Percentiles rank a stretch among this genome's conserved stretches.
These are phyloP conservation scores for Temnothorax ravouxi DNA, from an alignment of 2,888 invertebrate species.

Conservation along the genomic window DNA sequence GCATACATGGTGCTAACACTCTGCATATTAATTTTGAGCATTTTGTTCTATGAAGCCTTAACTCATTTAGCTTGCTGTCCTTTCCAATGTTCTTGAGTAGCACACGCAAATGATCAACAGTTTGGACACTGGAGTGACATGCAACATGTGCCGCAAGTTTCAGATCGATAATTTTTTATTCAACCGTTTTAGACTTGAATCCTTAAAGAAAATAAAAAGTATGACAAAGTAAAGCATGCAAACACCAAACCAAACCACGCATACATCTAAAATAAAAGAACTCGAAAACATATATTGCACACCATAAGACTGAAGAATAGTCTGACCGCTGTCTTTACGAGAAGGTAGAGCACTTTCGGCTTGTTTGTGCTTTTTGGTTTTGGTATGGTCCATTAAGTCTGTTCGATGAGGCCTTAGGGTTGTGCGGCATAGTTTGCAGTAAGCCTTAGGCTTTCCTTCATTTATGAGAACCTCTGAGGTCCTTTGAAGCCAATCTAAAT, in stretches of 20 bases:
- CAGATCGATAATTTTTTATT: neutral
- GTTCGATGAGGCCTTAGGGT: neutral
- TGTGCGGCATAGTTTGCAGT: neutral
- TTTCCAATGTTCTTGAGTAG: neutral
- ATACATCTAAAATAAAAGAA: conserved; percentile 2
- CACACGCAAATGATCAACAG: neutral
- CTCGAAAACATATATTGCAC: neutral
- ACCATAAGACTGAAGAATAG: neutral
- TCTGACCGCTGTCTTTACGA: neutral
- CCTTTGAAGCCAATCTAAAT: neutral
- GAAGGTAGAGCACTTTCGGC: conserved; percentile 6
- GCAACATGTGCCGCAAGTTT: neutral
- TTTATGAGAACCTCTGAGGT: neutral
- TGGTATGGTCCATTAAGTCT: conserved; percentile 3
- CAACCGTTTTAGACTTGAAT: neutral
- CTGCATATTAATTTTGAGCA: neutral
- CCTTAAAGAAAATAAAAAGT: neutral
- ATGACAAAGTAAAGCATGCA: neutral
- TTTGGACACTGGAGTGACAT: neutral
- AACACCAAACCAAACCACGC: neutral
- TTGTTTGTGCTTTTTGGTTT: neutral
- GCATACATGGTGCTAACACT: neutral
- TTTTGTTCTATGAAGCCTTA: neutral
- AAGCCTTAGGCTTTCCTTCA: neutral
- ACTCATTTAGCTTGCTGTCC: neutral